Conservation (phyloP, 2,888 invertebrate species). For the Hermaeophaga mercurialis region DNA sequence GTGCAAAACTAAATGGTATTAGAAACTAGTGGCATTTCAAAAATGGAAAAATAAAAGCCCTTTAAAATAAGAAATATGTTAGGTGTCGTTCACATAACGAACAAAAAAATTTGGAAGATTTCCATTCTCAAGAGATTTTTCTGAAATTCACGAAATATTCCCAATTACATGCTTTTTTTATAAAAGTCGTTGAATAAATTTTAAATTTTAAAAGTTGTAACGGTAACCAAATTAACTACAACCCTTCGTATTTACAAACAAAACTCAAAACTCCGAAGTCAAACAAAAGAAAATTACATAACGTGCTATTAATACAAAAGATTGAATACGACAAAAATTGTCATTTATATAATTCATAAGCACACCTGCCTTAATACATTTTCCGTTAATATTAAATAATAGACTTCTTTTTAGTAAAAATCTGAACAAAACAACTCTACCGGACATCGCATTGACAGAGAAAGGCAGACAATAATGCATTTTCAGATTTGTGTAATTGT, state of each 20-base stretch:
- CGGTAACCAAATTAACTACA: neutral
- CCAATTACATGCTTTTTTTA: too few species aligned
- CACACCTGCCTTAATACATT: conserved; percentile 42
- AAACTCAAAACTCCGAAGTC: conserved; percentile 7
- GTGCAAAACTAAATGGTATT: too few species aligned
- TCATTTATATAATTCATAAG: conserved; percentile 36
- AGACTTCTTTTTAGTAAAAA: conserved; percentile 35
- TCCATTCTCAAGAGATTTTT: too few species aligned
- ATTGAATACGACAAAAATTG: conserved; percentile 25
- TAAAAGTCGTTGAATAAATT: too few species aligned
- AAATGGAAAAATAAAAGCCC: too few species aligned
- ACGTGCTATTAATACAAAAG: conserved; percentile 25
- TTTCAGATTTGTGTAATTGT: conserved; percentile 47
- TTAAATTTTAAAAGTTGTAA: too few species aligned
- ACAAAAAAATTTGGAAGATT: too few species aligned
- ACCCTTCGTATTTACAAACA: neutral
- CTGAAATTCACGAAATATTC: too few species aligned
- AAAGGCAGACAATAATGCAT: conserved; percentile 38
- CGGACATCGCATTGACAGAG: conserved; percentile 40
- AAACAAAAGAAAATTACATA: conserved; percentile 23
- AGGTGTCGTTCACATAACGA: too few species aligned
- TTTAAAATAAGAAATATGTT: too few species aligned
- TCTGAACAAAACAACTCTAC: conserved; percentile 29
- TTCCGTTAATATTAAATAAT: conserved; percentile 40
- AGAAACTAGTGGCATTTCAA: too few species aligned